Percentiles rank a stretch among this genome's conserved stretches.
These are phyloP conservation scores for Zaprionus kolodkinae DNA, from an alignment of 1,140 invertebrate species.

Conservation along the genomic window DNA sequence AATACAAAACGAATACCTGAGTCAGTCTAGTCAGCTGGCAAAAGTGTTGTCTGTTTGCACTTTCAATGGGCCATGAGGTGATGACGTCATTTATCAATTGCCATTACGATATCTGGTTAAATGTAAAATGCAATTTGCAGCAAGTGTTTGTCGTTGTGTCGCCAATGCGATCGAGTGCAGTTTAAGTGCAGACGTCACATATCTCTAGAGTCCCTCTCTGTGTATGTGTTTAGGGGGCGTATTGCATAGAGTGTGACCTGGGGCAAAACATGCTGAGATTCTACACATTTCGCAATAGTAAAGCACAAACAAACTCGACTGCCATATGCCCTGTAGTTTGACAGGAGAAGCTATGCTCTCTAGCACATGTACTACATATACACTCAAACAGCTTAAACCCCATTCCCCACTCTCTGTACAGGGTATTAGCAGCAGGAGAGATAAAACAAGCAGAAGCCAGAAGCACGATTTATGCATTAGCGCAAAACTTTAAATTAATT, in stretches of 20 bases:
- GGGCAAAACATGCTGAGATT: slow-evolving; percentile 6
- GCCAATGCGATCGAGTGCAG: slow-evolving; percentile 61
- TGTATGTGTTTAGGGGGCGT: slow-evolving; percentile 36
- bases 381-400: neutral
- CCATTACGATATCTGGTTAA: slow-evolving; percentile 51
- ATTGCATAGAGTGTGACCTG: slow-evolving; percentile 30
- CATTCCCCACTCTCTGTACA: neutral
- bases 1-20: slow-evolving; percentile 31
- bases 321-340: neutral
- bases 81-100: slow-evolving; percentile 76
- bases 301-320: neutral
- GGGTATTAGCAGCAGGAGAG: neutral
- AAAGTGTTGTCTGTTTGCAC: slow-evolving; percentile 46
- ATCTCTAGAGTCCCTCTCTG: neutral
- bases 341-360: neutral
- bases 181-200: slow-evolving; percentile 42
- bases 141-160: slow-evolving; percentile 49
- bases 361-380: neutral
- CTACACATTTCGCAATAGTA: neutral
- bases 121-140: slow-evolving; percentile 63
- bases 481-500: neutral
- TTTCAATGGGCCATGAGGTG: slow-evolving; percentile 47
- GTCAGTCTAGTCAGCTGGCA: slow-evolving; percentile 45
- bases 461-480: slow-evolving; percentile 24
- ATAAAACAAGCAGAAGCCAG: slow-evolving; percentile 32